Evolutionary conservation across 2,797 vertebrate genomes (phyloP), one percentile per base, ranked within the genome.

Genomic region (Semotilus atromaculatus): DNA sequence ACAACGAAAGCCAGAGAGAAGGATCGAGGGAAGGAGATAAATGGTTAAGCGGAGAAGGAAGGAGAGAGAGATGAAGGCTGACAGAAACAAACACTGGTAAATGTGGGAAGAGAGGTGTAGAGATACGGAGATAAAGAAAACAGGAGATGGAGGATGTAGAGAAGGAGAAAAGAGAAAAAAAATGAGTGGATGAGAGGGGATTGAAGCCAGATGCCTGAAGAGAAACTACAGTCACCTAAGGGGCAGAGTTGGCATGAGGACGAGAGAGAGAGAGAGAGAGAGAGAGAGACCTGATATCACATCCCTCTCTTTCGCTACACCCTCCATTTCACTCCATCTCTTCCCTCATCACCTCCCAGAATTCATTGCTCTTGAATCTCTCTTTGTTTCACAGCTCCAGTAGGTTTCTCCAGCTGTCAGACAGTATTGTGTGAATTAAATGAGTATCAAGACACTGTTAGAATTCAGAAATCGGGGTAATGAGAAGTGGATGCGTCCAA

Each of bases 141-240:
- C 34, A 40, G 21, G 78, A 70, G 78, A 83, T 81, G 72, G 68
- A 85, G 71, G 72, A 79, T 51, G 58, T 38, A 36, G 23, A 18
- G 62, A 36, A 73, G 66, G 21, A 64, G 4, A 53, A 11, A 51
- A 81, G 74, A 73, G 55, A 62, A 5, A 43, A 82, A 84, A 80
- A 74, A 77, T 29, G 51, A 55, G 58, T 43, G 84, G 16, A 58
- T 78, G 72, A 85, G 68, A 16, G 45, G n/a, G 85, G 86, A 89
- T 82, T 62, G 23, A 64, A 85, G 89, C 90, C 91, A 92, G 88
- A 92, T 86, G 90, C 89, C 92, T 92, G 85, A 85, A 92, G 91
- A 93, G 90, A 90, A 91, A 90, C 86, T 80, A 36, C n/a, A 62
- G 83, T 87, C 87, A 87, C 82, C 88, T 73, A 88, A 89, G 89